Evolutionary conservation across 2,888 invertebrate genomes (phyloP), one percentile per base, ranked within the genome.

Genomic region (Yponomeuta evonymella): DNA sequence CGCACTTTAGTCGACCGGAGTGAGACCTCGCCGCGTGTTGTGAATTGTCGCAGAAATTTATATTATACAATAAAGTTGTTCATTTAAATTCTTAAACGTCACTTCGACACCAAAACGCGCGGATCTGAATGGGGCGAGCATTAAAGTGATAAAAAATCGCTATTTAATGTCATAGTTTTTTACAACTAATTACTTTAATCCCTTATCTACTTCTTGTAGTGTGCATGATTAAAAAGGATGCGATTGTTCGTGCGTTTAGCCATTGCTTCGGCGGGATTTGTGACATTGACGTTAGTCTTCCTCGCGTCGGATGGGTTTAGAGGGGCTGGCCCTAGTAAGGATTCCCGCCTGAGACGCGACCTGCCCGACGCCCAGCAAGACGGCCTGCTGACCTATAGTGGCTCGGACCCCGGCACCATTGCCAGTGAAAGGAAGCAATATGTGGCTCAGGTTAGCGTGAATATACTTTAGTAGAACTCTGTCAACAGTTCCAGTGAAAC

Each of bases 271-370:
- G 75, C 75, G 8, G 36, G 77, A 58, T 77, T 75, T 33, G 75
- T 83, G 74, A 23, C 85, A 9, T 69, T 88, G 58, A 66, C 88
- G 8, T 70, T 88, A 51, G 66, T 88, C 69, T 71, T 79, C 29
- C 74, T 75, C 29, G 70, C 80, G 33, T 78, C 81, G 33, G 78
- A 80, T 67, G 63, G 62, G 8, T 29, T 29, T 43, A 15, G 62
- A 79, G 33, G 74, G 77, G 5, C 73, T 73, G 68, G 70, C 65
- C n/a, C 23, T 70, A 48, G 72, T 70, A 3, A 72, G 67, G 70
- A 71, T 48, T 12, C 63, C 30, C 62, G 62, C 2, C 9, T 15
- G 63, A 30, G 48, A 9, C 70, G 51, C 62, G 62, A 70, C 30
- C 63, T 70, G n/a, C 70, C 62, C 70, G 63, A 70, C 43, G 2